Conservation (phyloP, 2,113 vertebrate species). For the Gnathonemus echidnorhynchus region DNA sequence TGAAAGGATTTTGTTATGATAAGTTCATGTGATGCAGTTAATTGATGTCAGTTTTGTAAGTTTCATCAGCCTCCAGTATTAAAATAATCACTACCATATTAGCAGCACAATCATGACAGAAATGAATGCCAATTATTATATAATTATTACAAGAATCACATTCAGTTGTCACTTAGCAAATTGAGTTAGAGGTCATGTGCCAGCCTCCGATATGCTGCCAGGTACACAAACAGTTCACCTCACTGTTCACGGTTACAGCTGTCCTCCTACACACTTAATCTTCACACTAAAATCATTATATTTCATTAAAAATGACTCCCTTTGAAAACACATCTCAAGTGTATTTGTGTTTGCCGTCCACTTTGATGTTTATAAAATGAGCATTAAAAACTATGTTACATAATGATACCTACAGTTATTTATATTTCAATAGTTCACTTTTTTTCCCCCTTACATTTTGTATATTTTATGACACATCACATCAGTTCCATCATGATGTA, state of each 20-base stretch:
- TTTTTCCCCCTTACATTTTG: neutral
- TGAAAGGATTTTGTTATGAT: neutral
- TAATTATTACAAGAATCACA: neutral
- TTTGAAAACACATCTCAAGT: neutral
- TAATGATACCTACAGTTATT: neutral
- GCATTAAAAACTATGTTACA: neutral
- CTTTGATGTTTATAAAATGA: neutral
- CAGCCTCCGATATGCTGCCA: neutral
- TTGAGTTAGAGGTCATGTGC: neutral
- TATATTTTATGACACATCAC: neutral
- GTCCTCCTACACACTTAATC: neutral
- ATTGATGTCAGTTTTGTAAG: neutral
- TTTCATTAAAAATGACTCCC: neutral
- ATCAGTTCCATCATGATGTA: neutral
- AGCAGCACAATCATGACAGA: neutral
- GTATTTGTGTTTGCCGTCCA: neutral
- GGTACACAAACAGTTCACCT: neutral
- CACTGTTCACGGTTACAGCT: neutral
- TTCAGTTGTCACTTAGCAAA: neutral
- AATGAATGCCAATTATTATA: neutral
- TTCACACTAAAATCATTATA: neutral
- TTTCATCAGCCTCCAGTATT: neutral
- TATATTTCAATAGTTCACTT: neutral
- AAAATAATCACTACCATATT: neutral
- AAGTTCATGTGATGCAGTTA: neutral